These are phyloP conservation scores for Chaenocephalus aceratus DNA, from an alignment of 2,113 vertebrate species.

Conservation along the genomic window DNA sequence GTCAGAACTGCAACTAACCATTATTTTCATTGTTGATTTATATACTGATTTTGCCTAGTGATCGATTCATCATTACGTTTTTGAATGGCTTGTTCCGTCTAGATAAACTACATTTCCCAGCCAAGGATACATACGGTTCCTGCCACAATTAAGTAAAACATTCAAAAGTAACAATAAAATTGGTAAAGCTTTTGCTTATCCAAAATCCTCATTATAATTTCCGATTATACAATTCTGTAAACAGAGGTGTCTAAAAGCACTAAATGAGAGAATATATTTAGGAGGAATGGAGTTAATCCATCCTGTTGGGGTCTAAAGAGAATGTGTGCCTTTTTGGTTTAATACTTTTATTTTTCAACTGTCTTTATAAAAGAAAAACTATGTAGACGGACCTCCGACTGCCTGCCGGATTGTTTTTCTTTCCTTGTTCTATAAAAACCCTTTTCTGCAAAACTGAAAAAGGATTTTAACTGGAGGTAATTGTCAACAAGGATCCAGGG, in stretches of 20 bases:
- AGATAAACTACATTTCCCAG: too few species aligned
- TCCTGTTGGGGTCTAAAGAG: neutral
- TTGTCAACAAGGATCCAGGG: conserved; percentile 35
- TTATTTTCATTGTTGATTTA: neutral
- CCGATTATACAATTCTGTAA: too few species aligned
- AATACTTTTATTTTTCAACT: neutral
- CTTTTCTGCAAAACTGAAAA: neutral
- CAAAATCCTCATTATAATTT: neutral
- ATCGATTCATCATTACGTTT: neutral
- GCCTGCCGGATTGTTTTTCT: neutral
- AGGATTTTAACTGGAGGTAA: conserved; percentile 20
- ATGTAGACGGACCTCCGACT: conserved; percentile 5
- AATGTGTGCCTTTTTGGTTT: neutral
- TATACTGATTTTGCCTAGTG: neutral
- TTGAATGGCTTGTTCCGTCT: neutral
- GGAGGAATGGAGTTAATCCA: neutral
- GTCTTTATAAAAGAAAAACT: neutral
- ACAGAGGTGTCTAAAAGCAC: too few species aligned
- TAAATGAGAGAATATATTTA: neutral
- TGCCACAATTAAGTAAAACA: too few species aligned
- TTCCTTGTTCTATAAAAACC: conserved; percentile 8
- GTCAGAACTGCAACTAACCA: neutral
- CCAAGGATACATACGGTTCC: too few species aligned
- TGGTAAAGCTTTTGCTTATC: neutral
- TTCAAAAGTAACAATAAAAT: too few species aligned